Base-by-base conservation (phyloP, 2,113 vertebrate genomes). In the Gymnorhina tibicen region DNA sequence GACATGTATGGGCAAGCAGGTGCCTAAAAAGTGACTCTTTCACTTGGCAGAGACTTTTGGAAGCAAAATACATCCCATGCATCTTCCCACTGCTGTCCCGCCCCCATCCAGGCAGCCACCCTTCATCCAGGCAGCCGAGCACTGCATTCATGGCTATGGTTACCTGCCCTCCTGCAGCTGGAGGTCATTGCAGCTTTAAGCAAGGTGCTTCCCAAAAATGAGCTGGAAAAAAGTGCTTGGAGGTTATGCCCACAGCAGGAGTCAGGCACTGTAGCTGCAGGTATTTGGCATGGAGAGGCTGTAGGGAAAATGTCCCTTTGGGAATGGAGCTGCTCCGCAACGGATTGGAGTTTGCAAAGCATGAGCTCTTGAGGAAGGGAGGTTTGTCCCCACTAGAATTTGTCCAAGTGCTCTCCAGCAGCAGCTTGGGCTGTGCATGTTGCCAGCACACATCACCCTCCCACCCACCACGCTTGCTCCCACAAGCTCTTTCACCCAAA, bases 141-240 rank as follows among this genome's bases (percentile, higher is more conserved):
- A 4, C 30, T 7, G 7, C 10, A 7, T n/a, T 52, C 41, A 35
- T 0, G 0, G 28, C 47, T 35, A 7, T 3, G 3, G 21, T 3
- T 55, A 18, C 13, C 20, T 11, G 33, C 7, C 22, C 35, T 66
- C 30, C 70, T 37, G 33, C 7, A 9, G 19, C 46, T 30, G 37
- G 23, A 55, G 24, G 33, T 59, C 42, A 35, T 3, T 2, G 2
- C 72, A 68, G 39, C 59, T 73, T 41, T 33, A 27, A 32, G 44
- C 8, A 52, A 73, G 6, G 5, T 24, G 21, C 16, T 68, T 42
- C 55, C 41, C 30, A 59, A 72, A 86, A 89, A 16, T 0, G 0
- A 33, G 8, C 47, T 70, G 52, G 21, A 44, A 77, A 46, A 44
- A 11, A 32, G 13, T 11, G 5, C 28, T 79, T 2, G 1, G 15